Evolutionary conservation across 2,797 vertebrate genomes (phyloP).

Genomic region (Anguilla megastoma): DNA sequence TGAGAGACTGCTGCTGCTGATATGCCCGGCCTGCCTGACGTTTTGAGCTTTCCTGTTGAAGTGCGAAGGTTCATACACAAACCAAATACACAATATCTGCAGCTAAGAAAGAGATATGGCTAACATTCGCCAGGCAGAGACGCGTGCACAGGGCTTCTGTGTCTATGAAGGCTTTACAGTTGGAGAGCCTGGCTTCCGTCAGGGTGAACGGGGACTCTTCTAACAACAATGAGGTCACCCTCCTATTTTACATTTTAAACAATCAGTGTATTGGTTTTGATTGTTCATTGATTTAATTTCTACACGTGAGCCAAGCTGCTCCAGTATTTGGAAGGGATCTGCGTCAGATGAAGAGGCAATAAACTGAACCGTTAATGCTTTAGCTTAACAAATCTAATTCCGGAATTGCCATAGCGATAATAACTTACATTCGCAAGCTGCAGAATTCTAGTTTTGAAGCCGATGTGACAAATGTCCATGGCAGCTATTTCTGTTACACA

Average conservation of each 20-base stretch:
- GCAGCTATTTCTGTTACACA: slow-evolving; percentile 36
- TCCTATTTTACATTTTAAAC: not conserved
- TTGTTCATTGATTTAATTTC: not conserved
- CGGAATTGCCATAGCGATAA: slow-evolving; percentile 50
- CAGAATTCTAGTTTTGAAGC: slow-evolving; percentile 37
- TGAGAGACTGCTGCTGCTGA: too few species aligned
- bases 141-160: not conserved
- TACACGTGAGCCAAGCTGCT: slow-evolving; percentile 35
- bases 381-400: slow-evolving; percentile 59
- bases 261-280: not conserved
- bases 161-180: not conserved
- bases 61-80: not conserved
- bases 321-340: slow-evolving; percentile 63
- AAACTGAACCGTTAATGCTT: slow-evolving; percentile 54
- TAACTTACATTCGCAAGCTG: slow-evolving; percentile 51
- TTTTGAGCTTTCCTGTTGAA: not conserved
- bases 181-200: not conserved
- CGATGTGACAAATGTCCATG: slow-evolving; percentile 49
- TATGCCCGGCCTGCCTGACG: not conserved
- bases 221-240: slow-evolving; percentile 6
- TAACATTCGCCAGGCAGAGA: not conserved
- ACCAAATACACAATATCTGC: not conserved
- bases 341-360: slow-evolving; percentile 55
- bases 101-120: not conserved
- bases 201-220: not conserved